Conservation (phyloP, 2,797 vertebrate species). For the Poecile montanus region DNA sequence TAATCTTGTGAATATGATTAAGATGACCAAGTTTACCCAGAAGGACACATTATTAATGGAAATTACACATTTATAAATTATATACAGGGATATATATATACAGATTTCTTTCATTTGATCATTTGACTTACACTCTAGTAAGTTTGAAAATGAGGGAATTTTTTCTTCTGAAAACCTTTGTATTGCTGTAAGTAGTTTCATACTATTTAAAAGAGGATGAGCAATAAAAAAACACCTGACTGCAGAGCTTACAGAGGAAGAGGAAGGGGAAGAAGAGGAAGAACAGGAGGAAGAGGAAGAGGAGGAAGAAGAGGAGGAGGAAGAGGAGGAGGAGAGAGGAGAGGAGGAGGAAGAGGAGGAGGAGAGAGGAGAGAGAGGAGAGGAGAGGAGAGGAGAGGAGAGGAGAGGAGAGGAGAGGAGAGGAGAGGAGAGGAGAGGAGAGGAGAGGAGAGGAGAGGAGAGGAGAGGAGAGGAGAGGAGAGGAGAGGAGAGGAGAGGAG, state of each 20-base stretch:
- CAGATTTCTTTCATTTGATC: background rate
- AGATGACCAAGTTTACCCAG: background rate
- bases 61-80: background rate
- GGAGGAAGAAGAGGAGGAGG: too few species aligned
- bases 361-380: too few species aligned
- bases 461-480: fast-evolving
- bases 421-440: fast-evolving
- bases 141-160: background rate
- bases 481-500: fast-evolving
- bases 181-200: background rate
- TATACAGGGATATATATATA: background rate
- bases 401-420: fast-evolving
- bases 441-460: fast-evolving
- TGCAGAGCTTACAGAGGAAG: background rate
- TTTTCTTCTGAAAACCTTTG: background rate
- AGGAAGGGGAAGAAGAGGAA: too few species aligned
- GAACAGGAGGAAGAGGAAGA: too few species aligned
- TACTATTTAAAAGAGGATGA: background rate
- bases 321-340: too few species aligned
- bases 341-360: too few species aligned
- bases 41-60: slow-evolving; percentile 7
- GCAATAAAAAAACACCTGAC: background rate
- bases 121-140: background rate
- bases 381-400: too few species aligned
- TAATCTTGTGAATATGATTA: slow-evolving; percentile 3